These are phyloP conservation scores for Micropoecilia bifurca DNA, from an alignment of 2,797 vertebrate genomes.

Conservation along the genomic window DNA sequence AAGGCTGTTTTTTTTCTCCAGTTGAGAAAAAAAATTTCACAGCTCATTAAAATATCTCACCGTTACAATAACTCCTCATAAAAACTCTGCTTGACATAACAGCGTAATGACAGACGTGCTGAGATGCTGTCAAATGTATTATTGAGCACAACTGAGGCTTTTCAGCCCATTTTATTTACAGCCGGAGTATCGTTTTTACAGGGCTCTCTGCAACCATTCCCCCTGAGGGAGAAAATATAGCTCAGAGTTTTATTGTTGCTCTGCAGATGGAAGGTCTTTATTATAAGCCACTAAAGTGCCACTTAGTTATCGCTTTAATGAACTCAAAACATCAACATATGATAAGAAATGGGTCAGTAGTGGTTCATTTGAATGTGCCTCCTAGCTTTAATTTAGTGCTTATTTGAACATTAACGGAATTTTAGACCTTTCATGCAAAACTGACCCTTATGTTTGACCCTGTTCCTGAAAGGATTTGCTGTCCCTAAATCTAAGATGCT, in stretches of 20 bases:
- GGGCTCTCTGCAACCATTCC: conserved; percentile 46
- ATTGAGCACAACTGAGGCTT: conserved; percentile 42
- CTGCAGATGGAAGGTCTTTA: conserved; percentile 64
- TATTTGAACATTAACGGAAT: conserved; percentile 18
- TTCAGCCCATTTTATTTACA: conserved; percentile 60
- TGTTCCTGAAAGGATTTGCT: conserved; percentile 32
- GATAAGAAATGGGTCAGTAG: conserved; percentile 16
- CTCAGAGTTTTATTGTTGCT: conserved; percentile 63
- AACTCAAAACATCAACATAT: conserved; percentile 32
- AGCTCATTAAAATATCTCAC: conserved; percentile 36
- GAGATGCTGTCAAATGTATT: conserved; percentile 41
- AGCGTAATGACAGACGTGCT: conserved; percentile 26
- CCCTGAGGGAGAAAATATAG: conserved; percentile 49
- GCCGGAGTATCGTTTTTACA: conserved; percentile 56
- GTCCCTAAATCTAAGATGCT: conserved; percentile 9
- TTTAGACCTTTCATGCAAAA: conserved; percentile 40
- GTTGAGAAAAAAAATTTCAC: conserved; percentile 5
- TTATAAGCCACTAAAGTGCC: conserved; percentile 52
- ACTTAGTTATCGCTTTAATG: conserved; percentile 58
- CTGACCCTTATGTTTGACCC: conserved; percentile 39
- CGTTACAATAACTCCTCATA: conserved; percentile 22
- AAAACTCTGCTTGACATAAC: conserved; percentile 16
- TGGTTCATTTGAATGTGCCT: conserved; percentile 25
- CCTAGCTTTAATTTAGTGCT: conserved; percentile 1
- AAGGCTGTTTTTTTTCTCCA: neutral